Base-by-base conservation (phyloP, 2,888 invertebrate species). In the Sinhomidia bicolor region DNA sequence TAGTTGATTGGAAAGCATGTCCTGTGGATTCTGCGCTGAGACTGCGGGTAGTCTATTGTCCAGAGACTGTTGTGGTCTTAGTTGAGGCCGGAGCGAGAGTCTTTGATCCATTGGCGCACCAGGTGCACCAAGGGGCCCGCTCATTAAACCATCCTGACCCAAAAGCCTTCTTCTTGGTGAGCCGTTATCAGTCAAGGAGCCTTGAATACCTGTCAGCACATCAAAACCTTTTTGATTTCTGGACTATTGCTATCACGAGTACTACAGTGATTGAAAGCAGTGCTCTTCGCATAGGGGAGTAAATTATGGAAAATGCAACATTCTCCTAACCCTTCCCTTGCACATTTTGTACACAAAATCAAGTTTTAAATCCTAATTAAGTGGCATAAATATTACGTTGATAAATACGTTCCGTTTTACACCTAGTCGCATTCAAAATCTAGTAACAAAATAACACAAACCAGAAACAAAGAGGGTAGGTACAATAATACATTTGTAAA, bases 21-120 rank as follows among this genome's bases (percentile, higher is more conserved):
- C 85, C 44, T 86, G 88, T 60, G 85, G 88, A 47, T 86, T 89
- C 26, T 68, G 76, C 36, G 74, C 81, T 36, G 89, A 85, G 5
- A 83, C 83, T 23, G 78, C 89, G 78, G 91, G 91, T 85, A 92
- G 83, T 91, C 92, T 90, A 88, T 92, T 92, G 88, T 92, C 92
- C 26, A 92, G 83, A 6, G 92, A 92, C 47, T 91, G 87, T 86
- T 92, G 92, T 9, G 92, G 90, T 88, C 91, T 83, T 7, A 92
- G 91, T 84, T 92, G 92, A 90, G 91, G 91, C 83, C 92, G 89
- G 74, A 90, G 76, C 36, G 89, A 44, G 71, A 90, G 90, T 89
- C 91, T 88, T 57, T 74, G 91, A 86, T 91, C 91, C 20, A 83
- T 80, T 32, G 87, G 89, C 20, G 81, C 68, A 10, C 89, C 87